phyloP scores from a whole-genome alignment of 2,113 vertebrate species.

The Halichoerus grypus region DNA sequence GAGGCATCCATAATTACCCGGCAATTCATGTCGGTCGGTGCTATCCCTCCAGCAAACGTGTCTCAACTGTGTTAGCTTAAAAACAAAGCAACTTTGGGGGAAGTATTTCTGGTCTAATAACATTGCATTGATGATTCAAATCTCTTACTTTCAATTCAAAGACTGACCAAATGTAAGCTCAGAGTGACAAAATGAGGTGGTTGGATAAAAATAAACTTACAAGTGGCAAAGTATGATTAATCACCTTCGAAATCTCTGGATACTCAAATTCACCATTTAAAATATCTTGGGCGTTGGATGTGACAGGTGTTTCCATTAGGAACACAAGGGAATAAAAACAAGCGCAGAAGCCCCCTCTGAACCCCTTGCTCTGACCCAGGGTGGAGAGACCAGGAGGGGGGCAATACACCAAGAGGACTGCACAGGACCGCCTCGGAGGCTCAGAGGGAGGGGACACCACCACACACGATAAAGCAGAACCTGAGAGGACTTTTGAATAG shows the following conservation, averaged over 20 bases:
- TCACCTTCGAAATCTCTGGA: not conserved
- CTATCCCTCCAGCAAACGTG: rapidly evolving
- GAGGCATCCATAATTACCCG: not conserved
- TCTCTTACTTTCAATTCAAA: not conserved
- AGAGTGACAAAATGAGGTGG: not conserved
- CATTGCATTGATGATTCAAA: not conserved
- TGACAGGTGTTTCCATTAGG: not conserved
- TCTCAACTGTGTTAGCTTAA: not conserved
- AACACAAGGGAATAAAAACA: not conserved
- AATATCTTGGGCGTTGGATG: not conserved
- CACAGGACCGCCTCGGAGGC: not conserved
- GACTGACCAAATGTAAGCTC: not conserved
- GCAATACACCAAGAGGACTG: not conserved
- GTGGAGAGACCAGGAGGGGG: not conserved
- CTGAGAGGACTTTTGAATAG: not conserved
- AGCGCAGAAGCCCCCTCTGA: not conserved
- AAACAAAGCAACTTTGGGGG: not conserved
- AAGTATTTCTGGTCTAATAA: not conserved
- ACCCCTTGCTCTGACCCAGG: not conserved
- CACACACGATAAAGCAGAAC: not conserved
- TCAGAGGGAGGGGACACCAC: not conserved
- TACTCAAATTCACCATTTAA: no score
- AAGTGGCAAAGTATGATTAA: not conserved
- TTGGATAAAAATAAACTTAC: not conserved
- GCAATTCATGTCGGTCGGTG: no score